Evolutionary conservation across 2,797 vertebrate genomes (phyloP).

Genomic region (Chanos chanos): DNA sequence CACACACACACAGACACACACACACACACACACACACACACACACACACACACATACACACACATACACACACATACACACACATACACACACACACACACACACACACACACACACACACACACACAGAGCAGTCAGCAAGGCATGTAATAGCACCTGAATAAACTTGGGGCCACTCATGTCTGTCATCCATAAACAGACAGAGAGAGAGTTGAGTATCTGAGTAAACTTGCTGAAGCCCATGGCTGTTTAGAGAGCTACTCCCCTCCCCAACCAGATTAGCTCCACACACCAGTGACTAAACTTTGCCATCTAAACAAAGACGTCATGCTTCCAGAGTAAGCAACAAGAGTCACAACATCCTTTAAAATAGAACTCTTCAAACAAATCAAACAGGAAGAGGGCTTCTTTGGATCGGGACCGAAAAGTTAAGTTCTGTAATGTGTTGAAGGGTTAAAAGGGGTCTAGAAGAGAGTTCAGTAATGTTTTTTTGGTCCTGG

Average conservation of each 20-base stretch:
- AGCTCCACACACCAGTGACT: conserved; percentile 8
- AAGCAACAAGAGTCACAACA: background rate
- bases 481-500: too few relatives aligned
- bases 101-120: conserved; percentile 4
- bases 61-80: conserved; percentile 1
- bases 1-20: background rate
- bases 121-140: background rate
- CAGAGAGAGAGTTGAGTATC: conserved; percentile 16
- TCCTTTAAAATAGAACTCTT: conserved; percentile 12
- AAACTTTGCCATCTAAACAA: conserved; percentile 14
- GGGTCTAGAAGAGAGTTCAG: too few relatives aligned
- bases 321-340: conserved; percentile 28
- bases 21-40: conserved; percentile 2
- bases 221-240: conserved; percentile 30
- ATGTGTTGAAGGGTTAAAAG: too few relatives aligned
- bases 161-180: conserved; percentile 25
- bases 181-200: conserved; percentile 30
- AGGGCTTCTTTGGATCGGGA: background rate
- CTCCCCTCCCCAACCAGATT: background rate
- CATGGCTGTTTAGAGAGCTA: conserved; percentile 6
- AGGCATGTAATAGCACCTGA: conserved; percentile 14
- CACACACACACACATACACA: background rate
- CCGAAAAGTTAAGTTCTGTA: background rate
- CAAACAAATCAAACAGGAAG: background rate
- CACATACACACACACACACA: conserved; percentile 1